Percentiles rank a stretch among this genome's conserved stretches.
Conservation (phyloP, 1,140 invertebrate genomes). For the Drosophila elegans region DNA sequence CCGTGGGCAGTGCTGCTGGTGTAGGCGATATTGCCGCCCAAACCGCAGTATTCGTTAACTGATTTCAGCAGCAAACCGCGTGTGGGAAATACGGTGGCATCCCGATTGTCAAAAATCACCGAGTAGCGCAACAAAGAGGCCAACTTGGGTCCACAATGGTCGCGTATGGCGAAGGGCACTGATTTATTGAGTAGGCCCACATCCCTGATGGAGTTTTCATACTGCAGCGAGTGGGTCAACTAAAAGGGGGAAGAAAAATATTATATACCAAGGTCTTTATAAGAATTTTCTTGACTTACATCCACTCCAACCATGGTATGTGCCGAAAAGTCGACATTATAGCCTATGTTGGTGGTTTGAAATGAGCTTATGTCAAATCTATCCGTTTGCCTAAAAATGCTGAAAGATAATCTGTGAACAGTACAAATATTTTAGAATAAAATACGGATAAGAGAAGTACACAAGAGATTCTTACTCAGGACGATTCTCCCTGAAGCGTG, state of each 20-base stretch:
- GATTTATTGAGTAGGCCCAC: conserved; percentile 65
- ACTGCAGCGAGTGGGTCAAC: conserved; percentile 82
- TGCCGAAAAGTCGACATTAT: conserved; percentile 68
- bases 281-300: conserved; percentile 40
- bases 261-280: background rate
- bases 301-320: conserved; percentile 71
- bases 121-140: conserved; percentile 80
- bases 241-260: conserved; percentile 12
- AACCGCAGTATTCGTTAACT: conserved; percentile 76
- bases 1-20: conserved; percentile 76
- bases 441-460: fast-evolving
- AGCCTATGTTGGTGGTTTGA: conserved; percentile 74
- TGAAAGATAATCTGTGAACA: conserved; percentile 70
- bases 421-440: background rate
- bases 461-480: conserved; percentile 67
- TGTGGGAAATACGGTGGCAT: conserved; percentile 76
- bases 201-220: conserved; percentile 79
- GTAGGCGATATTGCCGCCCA: conserved; percentile 79
- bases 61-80: conserved; percentile 74
- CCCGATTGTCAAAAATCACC: conserved; percentile 73
- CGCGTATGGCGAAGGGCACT: conserved; percentile 77
- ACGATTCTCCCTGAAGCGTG: conserved; percentile 74
- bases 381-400: conserved; percentile 77
- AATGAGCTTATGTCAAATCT: conserved; percentile 72
- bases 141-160: conserved; percentile 81